Evolutionary conservation across 2,888 invertebrate species (phyloP), one percentile per base, ranked within the genome.

Genomic region (Xestia ashworthii): DNA sequence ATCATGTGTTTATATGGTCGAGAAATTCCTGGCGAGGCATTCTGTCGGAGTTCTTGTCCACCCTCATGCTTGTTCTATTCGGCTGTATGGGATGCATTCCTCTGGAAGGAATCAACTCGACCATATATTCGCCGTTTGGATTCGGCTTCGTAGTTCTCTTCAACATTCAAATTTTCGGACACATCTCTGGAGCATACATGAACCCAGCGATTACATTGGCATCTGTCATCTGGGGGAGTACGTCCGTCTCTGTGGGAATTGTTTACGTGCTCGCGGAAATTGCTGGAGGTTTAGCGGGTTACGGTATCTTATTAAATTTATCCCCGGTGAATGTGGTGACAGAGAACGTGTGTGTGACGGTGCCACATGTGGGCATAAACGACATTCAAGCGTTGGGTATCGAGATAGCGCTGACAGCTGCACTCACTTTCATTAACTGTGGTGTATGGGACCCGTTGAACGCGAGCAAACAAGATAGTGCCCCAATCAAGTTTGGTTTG

Each of bases 151-250:
- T 97, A 1, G 97, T 98, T 70, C 96, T 98, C 93, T 95, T 98
- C 60, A 96, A 98, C 82, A 97, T 98, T 71, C 98, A 98, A 97
- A 97, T 97, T 76, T 98, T 98, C 83, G 98, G 98, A 4, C 98
- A 98, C 90, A 97, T 98, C 69, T 98, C 98, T 50, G 98, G 98
- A 44, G 98, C 98, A 0, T 98, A 98, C 90, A 95, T 98, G 90
- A 98, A 98, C 93, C 98, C 98, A 0, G 97, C 98, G 0, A 98
- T 98, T 8, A 98, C 98, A 0, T 91, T 98, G 8, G 97, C 97
- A 0, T 97, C 98, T 0, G 95, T 97, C 2, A 92, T 98, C 62
- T 96, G 97, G 89, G 97, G 97, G 0, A 92, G 95, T 41, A 95
- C 97, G 58, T 96, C 97, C 4, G 91, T 97, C 1, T 92, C 97